phyloP scores from a whole-genome alignment of 1,140 invertebrate species.

The Drosophila funebris region DNA sequence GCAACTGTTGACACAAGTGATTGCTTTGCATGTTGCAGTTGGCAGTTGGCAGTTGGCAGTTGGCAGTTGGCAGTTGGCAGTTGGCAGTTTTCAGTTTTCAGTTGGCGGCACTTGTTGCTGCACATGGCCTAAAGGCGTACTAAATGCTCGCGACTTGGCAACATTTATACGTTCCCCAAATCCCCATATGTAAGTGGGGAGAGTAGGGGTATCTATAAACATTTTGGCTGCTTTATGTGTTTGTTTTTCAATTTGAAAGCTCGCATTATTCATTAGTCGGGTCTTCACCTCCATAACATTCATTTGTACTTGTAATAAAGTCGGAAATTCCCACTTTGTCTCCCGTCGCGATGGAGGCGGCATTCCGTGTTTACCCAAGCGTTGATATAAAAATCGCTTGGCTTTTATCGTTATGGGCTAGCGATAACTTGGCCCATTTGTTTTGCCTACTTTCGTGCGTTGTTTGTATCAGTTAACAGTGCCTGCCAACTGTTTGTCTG shows the following conservation, averaged over 20 bases:
- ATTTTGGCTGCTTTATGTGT: constrained; percentile 58
- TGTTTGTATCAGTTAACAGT: constrained; percentile 69
- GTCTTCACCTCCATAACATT: not conserved
- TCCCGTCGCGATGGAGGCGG: not conserved
- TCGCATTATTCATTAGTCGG: constrained; percentile 71
- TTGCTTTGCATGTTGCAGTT: constrained; percentile 64
- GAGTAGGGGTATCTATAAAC: constrained; percentile 4
- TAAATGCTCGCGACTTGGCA: constrained; percentile 15
- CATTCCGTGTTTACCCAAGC: constrained; percentile 49
- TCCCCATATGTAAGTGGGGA: not conserved
- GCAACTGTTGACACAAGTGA: constrained; percentile 67
- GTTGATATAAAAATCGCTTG: constrained; percentile 74
- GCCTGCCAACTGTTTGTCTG: constrained; percentile 47
- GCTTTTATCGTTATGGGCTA: constrained; percentile 68
- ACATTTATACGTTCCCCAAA: not conserved
- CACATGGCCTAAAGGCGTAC: constrained; percentile 38
- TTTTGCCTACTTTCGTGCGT: constrained; percentile 68
- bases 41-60: constrained; percentile 10
- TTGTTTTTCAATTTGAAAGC: constrained; percentile 72
- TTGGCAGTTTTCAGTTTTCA: constrained; percentile 13
- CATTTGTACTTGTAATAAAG: not conserved
- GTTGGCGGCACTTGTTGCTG: constrained; percentile 31
- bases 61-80: constrained; percentile 31
- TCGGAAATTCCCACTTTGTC: not conserved
- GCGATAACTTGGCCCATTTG: constrained; percentile 71